Evolutionary conservation across 53 echinoderm and acorn worm species (phyloP).

Genomic region (Henricia sp.): DNA sequence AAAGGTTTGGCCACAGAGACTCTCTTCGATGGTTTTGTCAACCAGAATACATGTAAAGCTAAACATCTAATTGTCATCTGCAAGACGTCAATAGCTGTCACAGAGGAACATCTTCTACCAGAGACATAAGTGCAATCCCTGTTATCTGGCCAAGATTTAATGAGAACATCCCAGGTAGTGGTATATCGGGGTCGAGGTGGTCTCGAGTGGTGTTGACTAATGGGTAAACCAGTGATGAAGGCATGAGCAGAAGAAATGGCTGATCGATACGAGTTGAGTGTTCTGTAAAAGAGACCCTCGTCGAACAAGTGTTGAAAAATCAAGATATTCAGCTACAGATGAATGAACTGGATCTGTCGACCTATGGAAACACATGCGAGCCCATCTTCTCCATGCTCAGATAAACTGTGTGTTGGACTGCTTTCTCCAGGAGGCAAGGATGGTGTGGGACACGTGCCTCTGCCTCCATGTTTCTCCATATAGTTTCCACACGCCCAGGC

Average conservation of each 20-base stretch:
- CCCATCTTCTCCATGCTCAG: not conserved
- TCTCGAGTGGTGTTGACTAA: conserved; percentile 35
- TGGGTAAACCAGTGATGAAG: not conserved
- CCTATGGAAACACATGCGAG: conserved; percentile 9
- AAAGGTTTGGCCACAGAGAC: no score
- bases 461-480: not conserved
- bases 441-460: not conserved
- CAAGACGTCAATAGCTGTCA: no score
- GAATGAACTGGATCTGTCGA: conserved; percentile 24
- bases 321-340: conserved; percentile 3
- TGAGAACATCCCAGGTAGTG: no score
- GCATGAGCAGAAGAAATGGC: not conserved
- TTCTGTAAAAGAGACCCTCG: not conserved
- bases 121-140: no score
- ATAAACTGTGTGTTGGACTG: no score
- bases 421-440: conserved; percentile 11
- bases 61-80: no score
- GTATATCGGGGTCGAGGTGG: no score
- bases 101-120: no score
- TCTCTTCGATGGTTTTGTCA: no score
- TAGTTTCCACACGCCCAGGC: conserved; percentile 18
- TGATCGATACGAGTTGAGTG: not conserved
- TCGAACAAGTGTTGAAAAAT: conserved; percentile 13
- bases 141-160: no score
- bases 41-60: no score